A percentile compares a stretch with the other conserved stretches of the same genome.
Evolutionary conservation across 2,113 vertebrate genomes (phyloP).

Genomic region (Mormyrus iriodes): DNA sequence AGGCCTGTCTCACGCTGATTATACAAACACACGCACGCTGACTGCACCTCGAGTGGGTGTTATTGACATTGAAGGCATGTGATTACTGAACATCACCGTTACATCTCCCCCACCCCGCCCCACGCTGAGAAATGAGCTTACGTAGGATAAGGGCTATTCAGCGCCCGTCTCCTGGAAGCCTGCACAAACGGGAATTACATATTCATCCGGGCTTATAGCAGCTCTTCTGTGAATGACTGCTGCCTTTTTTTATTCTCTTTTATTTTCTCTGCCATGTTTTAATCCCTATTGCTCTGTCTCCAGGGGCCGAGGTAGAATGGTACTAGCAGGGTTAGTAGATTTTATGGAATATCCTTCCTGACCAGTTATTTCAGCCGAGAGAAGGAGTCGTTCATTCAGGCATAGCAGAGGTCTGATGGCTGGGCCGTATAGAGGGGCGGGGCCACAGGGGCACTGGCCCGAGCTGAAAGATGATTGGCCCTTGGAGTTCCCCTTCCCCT

Average conservation of each 20-base stretch:
- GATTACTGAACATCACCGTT: constrained; percentile 26
- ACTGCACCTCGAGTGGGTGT: constrained; percentile 31
- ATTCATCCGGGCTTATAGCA: constrained; percentile 46
- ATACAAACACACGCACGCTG: constrained; percentile 30
- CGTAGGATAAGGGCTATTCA: constrained; percentile 20
- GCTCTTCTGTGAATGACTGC: constrained; percentile 47
- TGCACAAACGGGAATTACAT: constrained; percentile 41
- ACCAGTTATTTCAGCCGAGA: neutral
- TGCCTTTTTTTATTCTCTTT: constrained; percentile 14
- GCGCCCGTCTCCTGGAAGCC: constrained; percentile 20
- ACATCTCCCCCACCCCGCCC: constrained; percentile 13
- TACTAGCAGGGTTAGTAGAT: neutral
- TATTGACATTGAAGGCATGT: constrained; percentile 49
- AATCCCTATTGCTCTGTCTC: neutral
- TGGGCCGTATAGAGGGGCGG: neutral
- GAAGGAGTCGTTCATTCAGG: neutral
- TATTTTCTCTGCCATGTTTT: neutral
- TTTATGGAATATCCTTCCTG: neutral
- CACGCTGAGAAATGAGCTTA: constrained; percentile 23
- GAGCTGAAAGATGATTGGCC: neutral
- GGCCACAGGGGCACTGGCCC: neutral
- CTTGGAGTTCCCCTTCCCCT: neutral
- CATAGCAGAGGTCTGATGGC: neutral
- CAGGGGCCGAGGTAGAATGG: neutral
- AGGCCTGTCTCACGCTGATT: constrained; percentile 14